Percentiles rank a stretch among this genome's conserved stretches.
Conservation (phyloP, 2,888 invertebrate species). For the Rhopalosiphum nymphaeae region DNA sequence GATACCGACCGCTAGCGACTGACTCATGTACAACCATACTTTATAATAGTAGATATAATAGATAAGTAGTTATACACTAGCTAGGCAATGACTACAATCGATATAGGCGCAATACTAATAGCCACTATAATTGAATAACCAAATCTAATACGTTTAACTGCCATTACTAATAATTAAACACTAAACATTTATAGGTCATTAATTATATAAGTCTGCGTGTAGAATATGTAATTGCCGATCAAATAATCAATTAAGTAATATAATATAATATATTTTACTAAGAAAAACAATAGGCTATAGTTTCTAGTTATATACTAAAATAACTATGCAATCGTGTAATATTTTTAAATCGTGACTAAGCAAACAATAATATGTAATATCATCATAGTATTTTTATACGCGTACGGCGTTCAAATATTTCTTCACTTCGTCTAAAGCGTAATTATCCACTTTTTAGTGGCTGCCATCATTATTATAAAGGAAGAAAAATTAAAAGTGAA, state of each 20-base stretch:
- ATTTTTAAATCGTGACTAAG: not conserved
- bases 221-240: not conserved
- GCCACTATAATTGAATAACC: not conserved
- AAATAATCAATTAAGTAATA: not conserved
- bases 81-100: not conserved
- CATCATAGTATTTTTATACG: not conserved
- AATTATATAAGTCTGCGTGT: not conserved
- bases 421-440: not conserved
- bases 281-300: not conserved
- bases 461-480: not conserved
- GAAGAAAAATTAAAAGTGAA: not conserved
- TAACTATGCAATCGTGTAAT: not conserved
- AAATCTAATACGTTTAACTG: not conserved
- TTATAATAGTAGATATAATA: not conserved
- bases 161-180: not conserved
- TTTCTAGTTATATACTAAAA: not conserved
- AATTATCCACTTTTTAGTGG: not conserved
- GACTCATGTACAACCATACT: not conserved
- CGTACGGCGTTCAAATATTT: not conserved
- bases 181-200: not conserved
- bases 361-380: not conserved
- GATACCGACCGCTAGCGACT: not conserved
- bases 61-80: not conserved
- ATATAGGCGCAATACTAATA: not conserved
- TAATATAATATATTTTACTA: not conserved